These are phyloP conservation scores for Corythaeola cristata DNA, from an alignment of 2,113 vertebrate genomes.

Conservation along the genomic window DNA sequence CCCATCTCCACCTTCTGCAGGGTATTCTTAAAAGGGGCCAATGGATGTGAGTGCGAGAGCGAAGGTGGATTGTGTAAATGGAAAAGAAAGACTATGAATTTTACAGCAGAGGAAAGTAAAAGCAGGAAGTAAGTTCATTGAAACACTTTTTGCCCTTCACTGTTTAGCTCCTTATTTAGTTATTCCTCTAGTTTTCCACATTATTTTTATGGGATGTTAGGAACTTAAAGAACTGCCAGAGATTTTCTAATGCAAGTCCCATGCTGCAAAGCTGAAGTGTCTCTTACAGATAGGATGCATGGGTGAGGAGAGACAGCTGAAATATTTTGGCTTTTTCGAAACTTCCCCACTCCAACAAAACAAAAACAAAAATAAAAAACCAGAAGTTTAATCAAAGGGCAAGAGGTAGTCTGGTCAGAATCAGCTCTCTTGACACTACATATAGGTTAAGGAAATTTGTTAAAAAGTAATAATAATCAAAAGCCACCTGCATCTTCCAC, in stretches of 20 bases:
- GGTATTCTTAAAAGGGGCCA: neutral
- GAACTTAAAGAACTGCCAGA: neutral
- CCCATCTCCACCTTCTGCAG: neutral
- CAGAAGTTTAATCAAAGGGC: neutral
- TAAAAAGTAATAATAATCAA: neutral
- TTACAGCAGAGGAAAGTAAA: slow-evolving; percentile 16
- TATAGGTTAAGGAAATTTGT: neutral
- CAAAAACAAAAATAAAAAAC: fast-evolving
- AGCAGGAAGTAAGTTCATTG: neutral
- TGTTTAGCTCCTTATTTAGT: neutral
- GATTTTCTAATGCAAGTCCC: neutral
- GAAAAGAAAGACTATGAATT: neutral
- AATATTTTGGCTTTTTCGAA: neutral
- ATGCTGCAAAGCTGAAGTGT: neutral
- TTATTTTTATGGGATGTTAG: neutral
- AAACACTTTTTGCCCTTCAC: neutral
- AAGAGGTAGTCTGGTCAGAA: neutral
- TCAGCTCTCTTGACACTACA: neutral
- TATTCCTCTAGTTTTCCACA: neutral
- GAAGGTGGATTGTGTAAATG: neutral
- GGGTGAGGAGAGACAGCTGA: neutral
- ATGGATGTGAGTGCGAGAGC: neutral
- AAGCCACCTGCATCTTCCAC: neutral
- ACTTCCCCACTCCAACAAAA: neutral
- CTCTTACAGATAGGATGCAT: neutral